Evolutionary conservation across 2,888 invertebrate genomes (phyloP), one percentile per base, ranked within the genome.

Genomic region (Chrysomela aeneicollis): DNA sequence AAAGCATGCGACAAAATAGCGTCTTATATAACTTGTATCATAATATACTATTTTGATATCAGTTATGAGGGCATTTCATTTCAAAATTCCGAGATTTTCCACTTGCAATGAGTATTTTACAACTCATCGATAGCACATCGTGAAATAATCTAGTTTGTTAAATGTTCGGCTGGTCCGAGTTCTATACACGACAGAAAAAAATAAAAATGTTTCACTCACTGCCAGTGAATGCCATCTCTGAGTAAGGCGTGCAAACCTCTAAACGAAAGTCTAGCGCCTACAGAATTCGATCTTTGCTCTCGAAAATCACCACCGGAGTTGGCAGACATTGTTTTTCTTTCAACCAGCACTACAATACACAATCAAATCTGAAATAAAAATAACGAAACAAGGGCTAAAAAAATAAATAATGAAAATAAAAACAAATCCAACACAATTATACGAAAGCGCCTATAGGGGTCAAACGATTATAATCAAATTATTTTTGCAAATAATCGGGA

Each of bases 191-290:
- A 12, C 15, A 10, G 26, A 42, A 61, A 64, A 49, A 64, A 67
- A 61, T 72, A 68, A 62, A 60, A 63, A 72, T 72, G 66, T 64
- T 60, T 53, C 64, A 78, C 80, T 80, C 77, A 81, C 80, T 80
- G 80, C 77, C 78, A 77, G 62, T 74, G 74, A 53, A 77, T 75
- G 78, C 79, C 80, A 78, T 81, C 82, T 79, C 77, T 78, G 67
- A 82, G 75, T 64, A 82, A 69, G 47, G 72, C 71, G 50, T 76
- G 77, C 59, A 77, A 75, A 49, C 80, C 81, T 67, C 80, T 78
- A 71, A 82, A 82, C 21, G 81, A 79, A 21, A 79, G 71, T 49
- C 80, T 71, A 47, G 80, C 72, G 60, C 78, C 74, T 67, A 81
- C 73, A 35, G 82, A 82, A 67, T 81, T 78, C 66, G 81, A 80